Conservation (phyloP, 1,140 invertebrate species). For the Solenopsis fugax region DNA sequence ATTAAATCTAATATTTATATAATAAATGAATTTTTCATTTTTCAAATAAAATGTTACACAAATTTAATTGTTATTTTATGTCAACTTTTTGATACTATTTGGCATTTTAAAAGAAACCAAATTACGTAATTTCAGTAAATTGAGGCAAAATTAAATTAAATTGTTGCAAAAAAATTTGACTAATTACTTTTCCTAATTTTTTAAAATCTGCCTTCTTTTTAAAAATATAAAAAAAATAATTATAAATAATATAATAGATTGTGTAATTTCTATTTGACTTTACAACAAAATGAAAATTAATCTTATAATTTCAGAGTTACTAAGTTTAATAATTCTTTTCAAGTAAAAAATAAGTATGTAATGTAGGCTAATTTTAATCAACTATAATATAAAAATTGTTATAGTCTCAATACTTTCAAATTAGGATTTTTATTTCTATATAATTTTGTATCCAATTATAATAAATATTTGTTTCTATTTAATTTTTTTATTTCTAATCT, state of each 20-base stretch:
- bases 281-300: not conserved
- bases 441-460: no score
- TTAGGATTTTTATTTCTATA: no score
- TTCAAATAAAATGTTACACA: not conserved
- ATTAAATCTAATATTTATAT: not conserved
- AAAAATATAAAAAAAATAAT: no score
- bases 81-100: not conserved
- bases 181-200: not conserved
- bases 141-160: not conserved
- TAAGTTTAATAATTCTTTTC: no score
- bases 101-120: not conserved
- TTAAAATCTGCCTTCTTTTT: not conserved
- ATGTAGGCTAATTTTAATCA: no score
- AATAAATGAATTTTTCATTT: not conserved
- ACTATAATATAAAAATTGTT: no score
- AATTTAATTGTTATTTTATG: conserved; percentile 12
- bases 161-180: not conserved
- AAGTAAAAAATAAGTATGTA: no score
- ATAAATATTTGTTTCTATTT: no score
- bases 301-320: no score
- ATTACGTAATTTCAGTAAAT: not conserved
- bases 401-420: no score
- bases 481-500: not conserved
- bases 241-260: not conserved
- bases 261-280: not conserved